Percentiles rank a stretch among this genome's conserved stretches.
These are phyloP conservation scores for Polietes domitor DNA, from an alignment of 2,888 invertebrate genomes.

Conservation along the genomic window DNA sequence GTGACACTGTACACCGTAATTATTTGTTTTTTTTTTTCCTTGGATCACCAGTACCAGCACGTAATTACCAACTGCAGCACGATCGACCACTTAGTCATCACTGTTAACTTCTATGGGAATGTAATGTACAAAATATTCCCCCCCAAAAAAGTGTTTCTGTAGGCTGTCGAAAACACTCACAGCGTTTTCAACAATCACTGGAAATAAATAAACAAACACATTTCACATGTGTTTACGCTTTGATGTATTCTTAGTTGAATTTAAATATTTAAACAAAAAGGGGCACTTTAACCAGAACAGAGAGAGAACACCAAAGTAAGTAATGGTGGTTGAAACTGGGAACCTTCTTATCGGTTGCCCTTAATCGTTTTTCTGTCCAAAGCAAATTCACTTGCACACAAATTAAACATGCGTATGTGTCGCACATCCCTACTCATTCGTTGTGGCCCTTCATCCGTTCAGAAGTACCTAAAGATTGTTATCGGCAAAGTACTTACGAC, in stretches of 20 bases:
- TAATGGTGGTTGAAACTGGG: background rate
- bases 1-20: too few relatives aligned
- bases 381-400: background rate
- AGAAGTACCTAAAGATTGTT: background rate
- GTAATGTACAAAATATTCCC: too few relatives aligned
- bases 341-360: background rate
- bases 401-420: background rate
- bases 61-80: too few relatives aligned
- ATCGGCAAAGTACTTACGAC: background rate
- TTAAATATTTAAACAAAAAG: background rate
- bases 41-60: too few relatives aligned
- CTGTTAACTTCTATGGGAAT: too few relatives aligned
- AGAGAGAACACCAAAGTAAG: background rate
- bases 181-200: slow-evolving; percentile 11
- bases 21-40: too few relatives aligned
- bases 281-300: background rate
- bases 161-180: slow-evolving; percentile 10
- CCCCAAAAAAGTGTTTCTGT: too few relatives aligned
- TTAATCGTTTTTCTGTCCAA: background rate
- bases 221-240: background rate
- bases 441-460: background rate
- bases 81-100: too few relatives aligned
- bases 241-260: background rate
- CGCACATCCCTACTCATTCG: background rate
- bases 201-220: background rate